Base-by-base conservation (phyloP, 2,888 invertebrate species). In the Drosophila engyochracea region DNA sequence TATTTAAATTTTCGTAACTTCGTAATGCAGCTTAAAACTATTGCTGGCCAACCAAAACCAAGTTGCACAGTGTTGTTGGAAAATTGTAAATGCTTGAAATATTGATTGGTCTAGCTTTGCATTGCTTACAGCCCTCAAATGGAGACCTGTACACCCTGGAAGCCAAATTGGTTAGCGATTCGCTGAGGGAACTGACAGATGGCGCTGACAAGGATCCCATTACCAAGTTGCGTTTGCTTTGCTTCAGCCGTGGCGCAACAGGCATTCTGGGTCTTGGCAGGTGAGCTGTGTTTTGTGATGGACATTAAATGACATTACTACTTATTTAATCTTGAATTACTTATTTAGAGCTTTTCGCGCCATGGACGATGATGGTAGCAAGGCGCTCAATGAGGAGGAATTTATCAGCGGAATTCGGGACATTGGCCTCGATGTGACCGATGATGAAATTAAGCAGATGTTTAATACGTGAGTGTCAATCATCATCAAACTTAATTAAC, bases 321-420 rank as follows among this genome's bases (percentile, higher is more conserved):
- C 69, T 35, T 52, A 62, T 71, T 65, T 41, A 67, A 80, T 70
- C 65, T 61, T 53, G 16, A 62, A 82, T 83, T 76, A 79, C 66
- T 75, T 73, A 83, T 72, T 73, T 87, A 97, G 97, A 92, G 94
- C 97, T 84, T 99, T 99, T 93, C 96, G 98, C 70, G 95, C 97
- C 66, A 97, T 99, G 97, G 99, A 99, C 92, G 98, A 98, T 76
- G 98, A 99, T 92, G 97, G 97, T 51, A 98, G 96, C 94, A 97
- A 96, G 92, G 95, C 96, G 55, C 93, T 99, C 76, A 97, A 96
- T 91, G 94, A 95, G 79, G 97, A 97, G 49, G 99, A 99, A 93
- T 98, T 99, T 92, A 92, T 94, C 16, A 95, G 96, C 78, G 99
- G 98, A 3, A 94, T 98, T 79, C 94, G 94, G 72, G 98, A 98